phyloP scores from a whole-genome alignment of 2,888 invertebrate species.

The Plagodis pulveraria region DNA sequence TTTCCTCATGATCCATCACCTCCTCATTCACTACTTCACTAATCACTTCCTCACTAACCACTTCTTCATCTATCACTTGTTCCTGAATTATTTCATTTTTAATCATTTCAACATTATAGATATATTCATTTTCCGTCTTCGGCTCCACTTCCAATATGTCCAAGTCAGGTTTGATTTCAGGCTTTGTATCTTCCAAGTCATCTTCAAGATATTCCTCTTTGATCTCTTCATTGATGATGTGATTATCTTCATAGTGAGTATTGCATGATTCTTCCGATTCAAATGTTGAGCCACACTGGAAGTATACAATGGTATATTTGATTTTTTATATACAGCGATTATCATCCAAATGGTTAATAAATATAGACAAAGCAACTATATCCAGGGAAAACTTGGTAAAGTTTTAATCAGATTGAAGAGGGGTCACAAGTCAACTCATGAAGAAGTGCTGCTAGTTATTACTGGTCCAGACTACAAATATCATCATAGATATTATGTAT shows the following conservation, averaged over 20 bases:
- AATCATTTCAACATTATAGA: neutral
- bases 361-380: no score
- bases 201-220: slow-evolving; percentile 10
- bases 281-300: slow-evolving; percentile 44
- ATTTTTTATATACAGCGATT: no score
- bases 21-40: neutral
- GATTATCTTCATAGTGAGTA: slow-evolving; percentile 42
- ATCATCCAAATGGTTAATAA: no score
- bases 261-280: slow-evolving; percentile 45
- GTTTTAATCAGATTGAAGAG: no score
- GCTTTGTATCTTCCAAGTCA: neutral
- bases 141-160: neutral
- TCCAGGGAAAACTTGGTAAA: no score
- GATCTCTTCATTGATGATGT: slow-evolving; percentile 28
- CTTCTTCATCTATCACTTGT: neutral
- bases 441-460: no score
- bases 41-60: neutral
- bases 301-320: no score
- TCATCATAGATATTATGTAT: no score
- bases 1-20: neutral
- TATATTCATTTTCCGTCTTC: neutral
- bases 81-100: neutral
- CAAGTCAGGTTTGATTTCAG: neutral
- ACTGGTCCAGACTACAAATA: no score
- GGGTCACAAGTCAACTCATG: no score